These are phyloP conservation scores for Triplophysa dalaica DNA, from an alignment of 2,113 vertebrate species.

Conservation along the genomic window DNA sequence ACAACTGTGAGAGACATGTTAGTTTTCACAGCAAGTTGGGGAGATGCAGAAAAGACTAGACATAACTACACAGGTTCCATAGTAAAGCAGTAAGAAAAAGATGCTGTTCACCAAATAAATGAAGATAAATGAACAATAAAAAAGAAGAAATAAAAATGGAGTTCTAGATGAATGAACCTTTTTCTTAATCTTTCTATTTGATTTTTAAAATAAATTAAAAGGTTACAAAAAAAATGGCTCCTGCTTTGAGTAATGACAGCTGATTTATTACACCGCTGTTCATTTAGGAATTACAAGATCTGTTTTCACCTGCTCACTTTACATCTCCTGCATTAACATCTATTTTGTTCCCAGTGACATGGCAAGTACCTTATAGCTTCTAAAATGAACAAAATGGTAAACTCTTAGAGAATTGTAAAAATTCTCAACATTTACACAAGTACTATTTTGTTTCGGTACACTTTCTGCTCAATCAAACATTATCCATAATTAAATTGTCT, in stretches of 20 bases:
- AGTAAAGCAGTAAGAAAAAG: neutral
- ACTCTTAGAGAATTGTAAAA: too few species aligned
- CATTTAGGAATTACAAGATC: neutral
- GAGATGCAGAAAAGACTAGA: neutral
- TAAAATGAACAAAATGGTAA: neutral
- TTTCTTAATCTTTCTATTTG: neutral
- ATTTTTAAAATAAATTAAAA: neutral
- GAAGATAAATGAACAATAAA: neutral
- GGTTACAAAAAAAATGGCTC: too few species aligned
- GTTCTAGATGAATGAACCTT: neutral
- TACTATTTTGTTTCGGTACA: too few species aligned
- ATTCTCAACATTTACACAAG: too few species aligned
- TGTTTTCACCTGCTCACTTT: too few species aligned
- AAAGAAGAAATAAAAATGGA: neutral
- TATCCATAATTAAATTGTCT: too few species aligned
- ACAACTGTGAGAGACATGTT: neutral
- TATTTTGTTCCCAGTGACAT: neutral
- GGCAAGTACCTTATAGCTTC: neutral
- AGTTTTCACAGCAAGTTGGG: neutral
- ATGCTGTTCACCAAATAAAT: conserved; percentile 14
- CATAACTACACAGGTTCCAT: neutral
- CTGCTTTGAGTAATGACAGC: neutral
- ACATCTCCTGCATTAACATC: too few species aligned
- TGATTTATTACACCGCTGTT: neutral
- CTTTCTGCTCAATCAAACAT: too few species aligned